Evolutionary conservation across 2,113 vertebrate genomes (phyloP), one percentile per base, ranked within the genome.

Genomic region (Progne subis): DNA sequence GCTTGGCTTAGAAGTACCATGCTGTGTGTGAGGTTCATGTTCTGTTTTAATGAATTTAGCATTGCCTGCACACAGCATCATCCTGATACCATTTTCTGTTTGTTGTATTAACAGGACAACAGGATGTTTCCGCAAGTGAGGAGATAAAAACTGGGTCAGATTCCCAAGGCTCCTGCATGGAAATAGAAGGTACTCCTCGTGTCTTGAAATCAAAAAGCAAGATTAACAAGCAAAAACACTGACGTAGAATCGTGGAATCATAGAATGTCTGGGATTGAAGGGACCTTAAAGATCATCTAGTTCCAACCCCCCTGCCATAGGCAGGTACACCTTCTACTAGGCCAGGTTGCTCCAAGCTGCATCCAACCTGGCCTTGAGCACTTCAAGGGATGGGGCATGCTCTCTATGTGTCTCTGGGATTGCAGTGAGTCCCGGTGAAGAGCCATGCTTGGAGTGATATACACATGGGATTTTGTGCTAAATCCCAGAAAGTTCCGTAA

Each of bases 171-270:
- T 97, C 95, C 86, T 95, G 57, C 88, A 97, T 97, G 97, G 98
- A 98, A 92, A 81, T 95, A 90, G 97, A 98, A 98, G 98, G 98
- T 98, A 98, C 14, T 74, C 60, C 57, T 23, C 32, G 21, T 67
- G 44, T 41, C 16, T 59, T 77, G 31, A 77, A 90, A 76, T n/a
- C 47, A 44, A 28, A 91, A 47, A 92, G 60, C 41, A 56, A 68
- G 20, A 50, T 72, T 52, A 76, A 28, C 26, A n/a, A 59, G 8
- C n/a, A 65, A 87, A 90, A 34, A 1, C 23, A 34, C 20, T 41
- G 8, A 46, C 3, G 12, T 2, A 31, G 29, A 47, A 31, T 34
- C 13, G 46, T 8, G 16, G 44, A 67, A 59, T 74, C 28, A 53
- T 4, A 29, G 37, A 46, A 31, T 60, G 7, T 21, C 46, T 69